These are phyloP conservation scores for Carposina sasakii DNA, from an alignment of 1,140 invertebrate species.

Conservation along the genomic window DNA sequence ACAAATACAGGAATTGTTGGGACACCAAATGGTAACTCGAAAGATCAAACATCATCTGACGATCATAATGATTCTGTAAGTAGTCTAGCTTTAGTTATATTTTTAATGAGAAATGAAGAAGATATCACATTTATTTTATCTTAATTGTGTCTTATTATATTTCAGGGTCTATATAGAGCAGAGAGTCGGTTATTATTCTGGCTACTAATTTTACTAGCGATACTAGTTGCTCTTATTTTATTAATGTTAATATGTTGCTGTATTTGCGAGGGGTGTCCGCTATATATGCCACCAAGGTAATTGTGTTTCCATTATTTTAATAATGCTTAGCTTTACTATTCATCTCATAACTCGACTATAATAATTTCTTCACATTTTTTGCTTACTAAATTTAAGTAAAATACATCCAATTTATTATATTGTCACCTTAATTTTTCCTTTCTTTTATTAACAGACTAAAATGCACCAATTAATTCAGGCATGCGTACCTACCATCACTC, in stretches of 20 bases:
- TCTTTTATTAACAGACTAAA: slow-evolving; percentile 47
- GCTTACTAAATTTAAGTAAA: too few relatives aligned
- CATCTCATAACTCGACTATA: too few relatives aligned
- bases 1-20: slow-evolving; percentile 5
- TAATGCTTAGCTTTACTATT: neutral
- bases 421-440: slow-evolving; percentile 25
- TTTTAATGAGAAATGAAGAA: neutral
- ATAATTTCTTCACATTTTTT: too few relatives aligned
- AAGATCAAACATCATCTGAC: slow-evolving; percentile 36
- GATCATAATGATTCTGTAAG: slow-evolving; percentile 52
- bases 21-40: slow-evolving; percentile 14
- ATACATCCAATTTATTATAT: slow-evolving; percentile 14
- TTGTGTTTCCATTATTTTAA: slow-evolving; percentile 14
- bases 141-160: slow-evolving; percentile 34
- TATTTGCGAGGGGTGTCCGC: slow-evolving; percentile 85
- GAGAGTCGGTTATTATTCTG: slow-evolving; percentile 83
- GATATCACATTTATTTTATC: neutral
- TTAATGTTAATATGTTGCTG: slow-evolving; percentile 84
- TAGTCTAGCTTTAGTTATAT: slow-evolving; percentile 10
- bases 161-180: slow-evolving; percentile 79
- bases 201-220: slow-evolving; percentile 82
- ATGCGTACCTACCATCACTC: slow-evolving; percentile 30
- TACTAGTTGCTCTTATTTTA: slow-evolving; percentile 81
- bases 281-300: slow-evolving; percentile 83
- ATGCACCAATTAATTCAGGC: slow-evolving; percentile 41